Evolutionary conservation across 2,113 vertebrate genomes (phyloP), one percentile per base, ranked within the genome.

Genomic region (Pelecanoides urinatrix): DNA sequence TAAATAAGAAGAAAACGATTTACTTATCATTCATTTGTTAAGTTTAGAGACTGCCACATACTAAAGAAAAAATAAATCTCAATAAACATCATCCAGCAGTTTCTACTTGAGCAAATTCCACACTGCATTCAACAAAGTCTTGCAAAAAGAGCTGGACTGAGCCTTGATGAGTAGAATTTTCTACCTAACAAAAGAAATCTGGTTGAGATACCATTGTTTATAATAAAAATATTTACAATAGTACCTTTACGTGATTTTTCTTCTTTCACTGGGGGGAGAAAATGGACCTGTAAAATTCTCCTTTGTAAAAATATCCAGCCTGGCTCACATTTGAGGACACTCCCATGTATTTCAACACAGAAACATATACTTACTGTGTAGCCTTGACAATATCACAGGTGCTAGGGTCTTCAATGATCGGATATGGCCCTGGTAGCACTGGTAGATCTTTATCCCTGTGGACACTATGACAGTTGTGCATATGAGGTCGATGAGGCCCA

Each of bases 301-400:
- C 49, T 71, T 34, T 22, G 25, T 4, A 38, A 45, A 53, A 56
- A 45, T 3, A 56, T 1, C 40, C 45, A 68, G 7, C 17, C 32
- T 56, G 15, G 29, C 45, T 72, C 72, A 36, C 14, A 1, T 22
- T 4, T 49, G 21, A 61, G 65, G 42, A 70, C 42, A 14, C 27
- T 58, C 21, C 25, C n/a, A 14, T 3, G 22, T 22, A 27, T n/a
- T 91, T 36, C 68, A 36, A 49, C 42, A 18, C 11, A 40, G 44
- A 74, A 21, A 42, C 38, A 7, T 2, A 7, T 4, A 98, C 99
- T 99, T 96, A 99, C 99, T 99, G 99, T 4, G 99, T 99, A 47
- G 99, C 99, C 97, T 99, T 99, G 29, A 99, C 97, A 16, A 99
- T 99, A 96, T 99, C 99, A 98, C 98, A 99, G 88, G 98, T 99